Conservation (phyloP, 2,888 invertebrate species). For the Idaea biselata region DNA sequence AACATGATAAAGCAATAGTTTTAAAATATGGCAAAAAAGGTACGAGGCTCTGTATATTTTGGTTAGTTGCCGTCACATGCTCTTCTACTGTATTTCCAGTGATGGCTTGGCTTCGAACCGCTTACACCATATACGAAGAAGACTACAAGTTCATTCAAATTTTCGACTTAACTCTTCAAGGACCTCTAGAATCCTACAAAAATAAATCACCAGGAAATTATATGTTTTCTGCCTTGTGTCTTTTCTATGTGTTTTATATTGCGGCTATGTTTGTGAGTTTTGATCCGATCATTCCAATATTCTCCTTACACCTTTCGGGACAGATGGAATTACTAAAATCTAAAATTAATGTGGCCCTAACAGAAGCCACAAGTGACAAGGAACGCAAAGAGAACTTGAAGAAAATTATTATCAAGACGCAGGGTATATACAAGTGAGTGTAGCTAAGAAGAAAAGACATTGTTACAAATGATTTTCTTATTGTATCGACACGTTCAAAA, state of each 20-base stretch:
- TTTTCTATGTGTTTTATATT: slow-evolving; percentile 33
- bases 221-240: slow-evolving; percentile 36
- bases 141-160: slow-evolving; percentile 45
- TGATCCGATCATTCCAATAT: slow-evolving; percentile 63
- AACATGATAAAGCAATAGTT: slow-evolving; percentile 44
- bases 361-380: slow-evolving; percentile 25
- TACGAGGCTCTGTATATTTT: slow-evolving; percentile 43
- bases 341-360: slow-evolving; percentile 44
- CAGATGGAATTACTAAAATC: slow-evolving; percentile 52
- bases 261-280: slow-evolving; percentile 51
- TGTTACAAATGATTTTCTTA: not conserved
- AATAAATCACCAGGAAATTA: slow-evolving; percentile 17
- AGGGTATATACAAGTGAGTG: slow-evolving; percentile 50
- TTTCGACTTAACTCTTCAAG: slow-evolving; percentile 51
- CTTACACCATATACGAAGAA: slow-evolving; percentile 36
- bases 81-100: slow-evolving; percentile 47
- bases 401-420: slow-evolving; percentile 47
- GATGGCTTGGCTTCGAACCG: slow-evolving; percentile 48
- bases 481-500: slow-evolving; percentile 1
- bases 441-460: slow-evolving; percentile 4
- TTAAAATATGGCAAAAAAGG: slow-evolving; percentile 41
- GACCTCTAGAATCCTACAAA: slow-evolving; percentile 42
- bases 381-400: slow-evolving; percentile 43
- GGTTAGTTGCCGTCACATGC: slow-evolving; percentile 38
- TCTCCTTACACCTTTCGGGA: slow-evolving; percentile 58